Evolutionary conservation across 2,797 vertebrate genomes (phyloP), one percentile per base, ranked within the genome.

Genomic region (Scarus forsteni): DNA sequence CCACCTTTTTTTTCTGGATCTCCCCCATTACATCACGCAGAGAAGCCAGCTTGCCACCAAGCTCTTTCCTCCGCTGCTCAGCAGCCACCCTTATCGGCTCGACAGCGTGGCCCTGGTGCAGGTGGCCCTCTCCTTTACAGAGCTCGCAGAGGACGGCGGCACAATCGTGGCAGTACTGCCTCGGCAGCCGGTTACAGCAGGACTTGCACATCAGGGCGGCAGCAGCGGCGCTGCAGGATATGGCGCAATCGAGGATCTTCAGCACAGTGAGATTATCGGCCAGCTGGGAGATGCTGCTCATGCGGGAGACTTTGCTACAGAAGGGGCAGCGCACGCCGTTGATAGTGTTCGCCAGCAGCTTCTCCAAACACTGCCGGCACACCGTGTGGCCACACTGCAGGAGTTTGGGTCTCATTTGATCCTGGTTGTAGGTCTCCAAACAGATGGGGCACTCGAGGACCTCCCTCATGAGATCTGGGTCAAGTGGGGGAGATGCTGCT

Each of bases 381-480:
- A 98, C 96, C 1, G 98, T 98, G 74, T 99, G 98, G 48, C 98
- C 98, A 1, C 98, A 99, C 86, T 98, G 97, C 60, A 99, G 89
- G 18, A 99, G 96, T 76, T 99, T 99, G 66, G 98, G 97, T 73
- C 98, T 94, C 84, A 98, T 89, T 65, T 96, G 95, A 52, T 98
- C 96, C 86, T 96, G 96, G 0, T 94, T 97, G 91, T 98, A 99
- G 46, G 97, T 97, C 85, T 99, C 98, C 92, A 99, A 93, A 87
- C 98, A 99, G 69, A 99, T 99, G n/a, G 97, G 97, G 78, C 98
- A 99, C 85, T 99, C 98, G 48, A 99, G 92, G 39, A 99, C 96
- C 89, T 99, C 98, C 54, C 97, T 95, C 80, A 99, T 94, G 1
- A 97, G 91, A 7, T 99, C 98, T 0, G 96, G 93, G 89, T 99